A percentile compares a stretch with the other conserved stretches of the same genome.
These are phyloP conservation scores for Drosophila picticornis DNA, from an alignment of 2,888 invertebrate species.

Conservation along the genomic window DNA sequence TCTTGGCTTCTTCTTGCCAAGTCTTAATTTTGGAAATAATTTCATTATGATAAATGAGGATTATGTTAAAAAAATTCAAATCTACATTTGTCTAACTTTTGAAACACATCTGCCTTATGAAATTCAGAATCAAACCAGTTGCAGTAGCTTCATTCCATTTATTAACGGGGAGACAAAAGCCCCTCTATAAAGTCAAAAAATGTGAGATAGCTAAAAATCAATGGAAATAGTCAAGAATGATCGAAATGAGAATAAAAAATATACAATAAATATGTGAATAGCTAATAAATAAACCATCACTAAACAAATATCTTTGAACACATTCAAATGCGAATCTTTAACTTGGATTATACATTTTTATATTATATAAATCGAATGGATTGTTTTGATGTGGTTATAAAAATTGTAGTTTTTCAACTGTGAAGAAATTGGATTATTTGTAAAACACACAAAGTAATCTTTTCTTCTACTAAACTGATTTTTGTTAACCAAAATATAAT, in stretches of 20 bases:
- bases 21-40: not conserved
- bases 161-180: not conserved
- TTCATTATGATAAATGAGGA: not conserved
- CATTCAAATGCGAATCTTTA: not conserved
- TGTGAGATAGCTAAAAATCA: not conserved
- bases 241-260: not conserved
- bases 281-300: not conserved
- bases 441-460: rapidly evolving
- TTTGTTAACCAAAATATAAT: not conserved
- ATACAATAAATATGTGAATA: not conserved
- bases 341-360: not conserved
- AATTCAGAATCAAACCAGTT: not conserved
- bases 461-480: not conserved
- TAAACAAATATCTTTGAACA: not conserved
- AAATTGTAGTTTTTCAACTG: not conserved
- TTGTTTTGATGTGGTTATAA: not conserved
- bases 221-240: not conserved
- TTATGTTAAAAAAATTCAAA: not conserved
- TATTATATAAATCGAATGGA: not conserved
- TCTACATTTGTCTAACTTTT: not conserved
- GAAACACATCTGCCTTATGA: not conserved
- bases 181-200: not conserved
- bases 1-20: not conserved
- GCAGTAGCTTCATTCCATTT: not conserved
- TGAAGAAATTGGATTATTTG: not conserved